Conservation (phyloP, 2,888 invertebrate genomes). For the Clitarchus hookeri region DNA sequence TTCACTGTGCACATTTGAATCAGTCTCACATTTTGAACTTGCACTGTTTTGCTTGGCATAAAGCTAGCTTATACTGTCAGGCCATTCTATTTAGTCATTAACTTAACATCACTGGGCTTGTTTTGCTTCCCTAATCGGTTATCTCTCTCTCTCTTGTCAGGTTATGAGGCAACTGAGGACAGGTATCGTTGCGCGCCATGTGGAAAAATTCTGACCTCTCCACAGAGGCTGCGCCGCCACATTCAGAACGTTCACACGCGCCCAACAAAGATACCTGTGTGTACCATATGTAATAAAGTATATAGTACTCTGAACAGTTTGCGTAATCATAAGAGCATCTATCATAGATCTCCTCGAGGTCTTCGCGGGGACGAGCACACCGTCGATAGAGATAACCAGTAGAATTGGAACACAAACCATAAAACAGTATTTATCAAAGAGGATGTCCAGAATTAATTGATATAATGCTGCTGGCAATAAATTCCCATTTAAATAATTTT, state of each 20-base stretch:
- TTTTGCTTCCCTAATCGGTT: slow-evolving; percentile 33
- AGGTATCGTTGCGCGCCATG: slow-evolving; percentile 90
- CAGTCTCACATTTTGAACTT: neutral
- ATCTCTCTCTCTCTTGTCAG: slow-evolving; percentile 57
- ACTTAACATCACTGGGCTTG: slow-evolving; percentile 45
- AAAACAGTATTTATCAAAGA: neutral
- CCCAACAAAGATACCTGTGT: slow-evolving; percentile 40
- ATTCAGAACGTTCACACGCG: slow-evolving; percentile 43
- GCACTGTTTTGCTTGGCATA: neutral
- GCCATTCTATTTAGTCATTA: neutral
- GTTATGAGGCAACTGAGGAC: slow-evolving; percentile 63
- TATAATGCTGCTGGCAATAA: neutral
- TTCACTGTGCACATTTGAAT: too few species aligned
- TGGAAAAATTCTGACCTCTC: slow-evolving; percentile 80
- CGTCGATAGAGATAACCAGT: slow-evolving; percentile 1
- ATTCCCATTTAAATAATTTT: too few species aligned
- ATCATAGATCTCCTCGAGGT: slow-evolving; percentile 38
- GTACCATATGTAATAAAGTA: slow-evolving; percentile 45
- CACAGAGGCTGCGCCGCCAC: slow-evolving; percentile 42
- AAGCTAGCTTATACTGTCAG: neutral
- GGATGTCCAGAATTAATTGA: neutral
- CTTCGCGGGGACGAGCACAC: neutral
- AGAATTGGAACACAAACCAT: slow-evolving; percentile 9
- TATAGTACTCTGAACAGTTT: slow-evolving; percentile 47
- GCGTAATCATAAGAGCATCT: slow-evolving; percentile 46